A percentile compares a stretch with the other conserved stretches of the same genome.
Conservation (phyloP, 2,113 vertebrate genomes). For the Parus major region DNA sequence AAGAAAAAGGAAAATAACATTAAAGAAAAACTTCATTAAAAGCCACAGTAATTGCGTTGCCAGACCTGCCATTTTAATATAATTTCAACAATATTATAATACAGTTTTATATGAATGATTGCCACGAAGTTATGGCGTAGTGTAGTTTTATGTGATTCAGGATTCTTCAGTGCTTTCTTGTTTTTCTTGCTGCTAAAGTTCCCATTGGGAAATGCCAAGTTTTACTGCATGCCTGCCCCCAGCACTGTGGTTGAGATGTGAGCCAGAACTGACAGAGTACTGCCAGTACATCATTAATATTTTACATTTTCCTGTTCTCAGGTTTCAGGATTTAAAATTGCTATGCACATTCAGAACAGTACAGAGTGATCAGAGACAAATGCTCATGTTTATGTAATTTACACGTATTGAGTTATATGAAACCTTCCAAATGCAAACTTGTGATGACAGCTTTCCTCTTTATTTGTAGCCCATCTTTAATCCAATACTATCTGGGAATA, state of each 20-base stretch:
- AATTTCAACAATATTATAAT: not conserved
- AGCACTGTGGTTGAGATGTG: rapidly evolving
- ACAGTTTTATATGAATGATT: not conserved
- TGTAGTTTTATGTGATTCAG: not conserved
- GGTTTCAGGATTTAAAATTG: not conserved
- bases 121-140: not conserved
- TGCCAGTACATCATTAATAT: not conserved
- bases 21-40: not conserved
- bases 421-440: not conserved
- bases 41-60: not conserved
- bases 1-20: rapidly evolving
- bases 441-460: not conserved
- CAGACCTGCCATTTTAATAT: not conserved
- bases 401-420: not conserved
- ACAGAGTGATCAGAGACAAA: not conserved
- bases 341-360: not conserved
- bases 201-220: not conserved
- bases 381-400: not conserved
- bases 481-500: not conserved
- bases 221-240: rapidly evolving
- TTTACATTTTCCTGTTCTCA: not conserved
- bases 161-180: not conserved
- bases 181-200: not conserved
- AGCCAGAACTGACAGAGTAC: not conserved
- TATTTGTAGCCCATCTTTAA: not conserved